Evolutionary conservation across 2,888 invertebrate genomes (phyloP), one percentile per base, ranked within the genome.

Genomic region (Harpalus rubripes): DNA sequence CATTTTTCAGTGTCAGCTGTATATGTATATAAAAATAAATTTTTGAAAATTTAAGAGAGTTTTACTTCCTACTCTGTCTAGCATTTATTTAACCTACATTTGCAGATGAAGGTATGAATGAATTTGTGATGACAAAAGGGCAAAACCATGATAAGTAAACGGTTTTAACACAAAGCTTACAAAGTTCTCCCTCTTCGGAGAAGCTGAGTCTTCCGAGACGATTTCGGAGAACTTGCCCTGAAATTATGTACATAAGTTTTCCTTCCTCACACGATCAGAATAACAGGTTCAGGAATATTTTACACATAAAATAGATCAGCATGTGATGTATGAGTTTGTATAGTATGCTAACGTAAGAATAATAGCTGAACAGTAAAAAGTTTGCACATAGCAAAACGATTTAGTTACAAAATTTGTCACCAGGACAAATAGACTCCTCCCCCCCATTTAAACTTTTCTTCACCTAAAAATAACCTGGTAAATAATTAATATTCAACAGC

Each of bases 131-230:
- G 72, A 74, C 41, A 74, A 44, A 74, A 74, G 72, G 72, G 72
- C 12, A 63, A 61, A 68, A 68, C 68, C n/a, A 12, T 39, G 12
- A 68, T 41, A 68, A 41, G 4, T 32, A 26, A 68, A 68, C 32
- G 18, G n/a, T 58, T 26, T 41, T 58, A 59, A 59, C 61, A 80
- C 32, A 78, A 58, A 78, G 87, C 95, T 95, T 95, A 95, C 95
- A 93, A 93, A 94, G 94, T 91, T 95, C 95, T 89, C 95, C 95
- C 88, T 95, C 95, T 91, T 95, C 95, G 87, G 94, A 94, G 89
- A 95, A 93, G 92, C 95, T 95, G 88, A 94, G 90, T 90, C 93
- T 92, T 89, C 94, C 92, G 87, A 93, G 92, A 88, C 93, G 92
- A 87, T 93, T 91, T 91, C 93, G 92, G 89, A 93, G 90, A 87